Conservation (phyloP, 2,888 invertebrate genomes). For the Harpagoxenus sublaevis region DNA sequence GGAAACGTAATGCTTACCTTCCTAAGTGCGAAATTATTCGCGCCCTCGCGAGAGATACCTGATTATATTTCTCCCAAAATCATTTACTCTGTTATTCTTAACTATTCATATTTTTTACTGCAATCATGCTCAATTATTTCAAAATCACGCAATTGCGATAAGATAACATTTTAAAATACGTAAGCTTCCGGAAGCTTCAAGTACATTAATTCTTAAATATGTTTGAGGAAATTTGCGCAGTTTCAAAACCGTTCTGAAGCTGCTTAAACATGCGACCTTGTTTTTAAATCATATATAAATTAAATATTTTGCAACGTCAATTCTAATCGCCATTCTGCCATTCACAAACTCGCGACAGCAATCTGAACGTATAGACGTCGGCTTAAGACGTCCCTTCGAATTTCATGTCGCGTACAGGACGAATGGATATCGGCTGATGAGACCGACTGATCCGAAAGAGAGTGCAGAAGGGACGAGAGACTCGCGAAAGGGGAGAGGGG, state of each 20-base stretch:
- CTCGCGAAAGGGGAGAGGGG: constrained; percentile 41
- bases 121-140: neutral
- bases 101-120: neutral
- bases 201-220: neutral
- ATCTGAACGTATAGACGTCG: constrained; percentile 37
- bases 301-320: neutral
- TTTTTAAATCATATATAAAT: neutral
- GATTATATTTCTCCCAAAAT: neutral
- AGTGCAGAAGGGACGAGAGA: constrained; percentile 42
- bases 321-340: neutral
- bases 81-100: neutral
- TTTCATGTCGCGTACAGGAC: constrained; percentile 77
- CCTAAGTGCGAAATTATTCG: constrained; percentile 17
- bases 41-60: neutral
- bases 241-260: neutral
- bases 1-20: neutral
- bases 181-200: neutral
- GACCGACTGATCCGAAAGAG: constrained; percentile 34
- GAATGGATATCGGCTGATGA: constrained; percentile 61
- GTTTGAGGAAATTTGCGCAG: neutral
- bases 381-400: constrained; percentile 57
- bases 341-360: constrained; percentile 24
- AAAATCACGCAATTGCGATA: neutral
- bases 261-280: neutral
- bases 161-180: neutral